phyloP scores from a whole-genome alignment of 53 echinoderm and acorn worm genomes.

The Patiria pectinifera region DNA sequence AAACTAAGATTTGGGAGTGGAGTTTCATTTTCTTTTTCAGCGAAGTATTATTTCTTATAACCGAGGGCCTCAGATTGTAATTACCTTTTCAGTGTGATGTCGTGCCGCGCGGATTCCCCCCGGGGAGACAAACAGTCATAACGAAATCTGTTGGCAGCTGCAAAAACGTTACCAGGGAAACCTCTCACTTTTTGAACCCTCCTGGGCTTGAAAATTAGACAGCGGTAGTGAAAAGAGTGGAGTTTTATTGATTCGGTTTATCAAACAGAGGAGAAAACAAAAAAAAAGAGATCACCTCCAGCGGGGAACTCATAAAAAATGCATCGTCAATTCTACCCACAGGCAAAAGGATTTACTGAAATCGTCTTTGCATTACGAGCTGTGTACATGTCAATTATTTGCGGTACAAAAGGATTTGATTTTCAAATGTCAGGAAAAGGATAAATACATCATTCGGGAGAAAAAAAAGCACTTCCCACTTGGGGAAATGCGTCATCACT shows the following conservation, averaged over 20 bases:
- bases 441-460: background rate
- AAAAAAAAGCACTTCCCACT: background rate
- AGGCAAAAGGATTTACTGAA: background rate
- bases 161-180: constrained; percentile 26
- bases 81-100: background rate
- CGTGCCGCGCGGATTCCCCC: background rate
- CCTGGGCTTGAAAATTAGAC: background rate
- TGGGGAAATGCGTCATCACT: background rate
- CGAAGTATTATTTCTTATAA: background rate
- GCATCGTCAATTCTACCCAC: background rate
- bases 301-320: background rate
- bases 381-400: background rate
- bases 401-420: background rate
- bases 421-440: background rate
- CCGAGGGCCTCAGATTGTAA: background rate
- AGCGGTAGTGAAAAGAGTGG: background rate
- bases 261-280: background rate
- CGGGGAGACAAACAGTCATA: constrained; percentile 20
- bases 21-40: background rate
- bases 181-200: constrained; percentile 6
- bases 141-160: constrained; percentile 49
- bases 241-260: constrained; percentile 12
- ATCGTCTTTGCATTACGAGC: background rate
- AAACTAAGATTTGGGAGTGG: background rate
- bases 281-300: background rate